Percentiles rank a stretch among this genome's conserved stretches.
Evolutionary conservation across 2,888 invertebrate species (phyloP).

Genomic region (Ichneumoninae sp.): DNA sequence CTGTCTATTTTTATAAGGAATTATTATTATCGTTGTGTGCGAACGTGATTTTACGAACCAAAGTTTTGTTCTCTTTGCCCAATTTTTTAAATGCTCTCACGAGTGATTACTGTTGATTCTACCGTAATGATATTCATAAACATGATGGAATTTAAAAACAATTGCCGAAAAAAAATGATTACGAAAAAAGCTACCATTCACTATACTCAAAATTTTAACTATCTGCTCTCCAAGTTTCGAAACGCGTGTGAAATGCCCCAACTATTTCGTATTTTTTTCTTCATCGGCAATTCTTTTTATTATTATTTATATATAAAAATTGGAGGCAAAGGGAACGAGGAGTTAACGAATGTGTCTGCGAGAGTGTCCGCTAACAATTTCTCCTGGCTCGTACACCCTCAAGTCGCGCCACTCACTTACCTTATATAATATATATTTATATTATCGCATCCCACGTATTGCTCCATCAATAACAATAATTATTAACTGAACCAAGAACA

Average conservation of each 20-base stretch:
- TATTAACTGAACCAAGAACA: neutral
- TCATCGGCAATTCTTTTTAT: neutral
- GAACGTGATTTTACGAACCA: slow-evolving; percentile 3
- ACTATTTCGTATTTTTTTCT: no score
- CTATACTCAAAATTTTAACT: no score
- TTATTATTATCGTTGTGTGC: slow-evolving; percentile 16
- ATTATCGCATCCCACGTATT: neutral
- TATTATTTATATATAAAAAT: neutral
- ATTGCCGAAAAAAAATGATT: neutral
- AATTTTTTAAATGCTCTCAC: neutral
- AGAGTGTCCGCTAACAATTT: slow-evolving; percentile 13
- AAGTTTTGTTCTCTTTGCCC: slow-evolving; percentile 28
- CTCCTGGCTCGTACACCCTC: slow-evolving; percentile 9
- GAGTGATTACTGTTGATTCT: neutral
- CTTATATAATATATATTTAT: neutral
- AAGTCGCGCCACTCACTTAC: slow-evolving; percentile 49
- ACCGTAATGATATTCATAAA: neutral
- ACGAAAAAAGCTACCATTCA: no score
- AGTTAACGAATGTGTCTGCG: slow-evolving; percentile 30
- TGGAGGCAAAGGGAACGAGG: slow-evolving; percentile 36
- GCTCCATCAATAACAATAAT: slow-evolving; percentile 9
- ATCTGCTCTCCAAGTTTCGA: no score
- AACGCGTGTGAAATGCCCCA: no score
- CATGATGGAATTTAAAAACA: neutral
- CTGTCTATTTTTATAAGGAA: neutral